Conservation (phyloP, 2,113 vertebrate genomes). For the Thalassoma bifasciatum region DNA sequence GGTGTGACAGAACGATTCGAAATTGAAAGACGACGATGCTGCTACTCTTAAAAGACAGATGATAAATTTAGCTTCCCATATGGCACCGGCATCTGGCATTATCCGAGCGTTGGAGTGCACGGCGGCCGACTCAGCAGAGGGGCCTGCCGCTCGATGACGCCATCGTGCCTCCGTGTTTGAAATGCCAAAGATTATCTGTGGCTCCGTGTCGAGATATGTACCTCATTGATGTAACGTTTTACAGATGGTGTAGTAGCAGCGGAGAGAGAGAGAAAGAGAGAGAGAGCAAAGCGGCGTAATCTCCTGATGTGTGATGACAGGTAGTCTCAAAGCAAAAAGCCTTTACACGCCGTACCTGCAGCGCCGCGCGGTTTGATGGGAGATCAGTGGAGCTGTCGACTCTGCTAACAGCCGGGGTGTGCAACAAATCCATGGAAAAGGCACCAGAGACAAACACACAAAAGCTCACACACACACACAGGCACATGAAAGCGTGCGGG, state of each 20-base stretch:
- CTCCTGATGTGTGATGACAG: constrained; percentile 80
- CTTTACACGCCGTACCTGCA: constrained; percentile 76
- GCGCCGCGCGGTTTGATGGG: constrained; percentile 69
- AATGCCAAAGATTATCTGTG: constrained; percentile 69
- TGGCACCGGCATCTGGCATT: constrained; percentile 62
- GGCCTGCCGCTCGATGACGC: constrained; percentile 49
- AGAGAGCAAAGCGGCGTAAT: constrained; percentile 66
- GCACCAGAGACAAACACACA: constrained; percentile 53
- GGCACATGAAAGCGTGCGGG: constrained; percentile 51
- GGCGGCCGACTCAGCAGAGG: constrained; percentile 39
- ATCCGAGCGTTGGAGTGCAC: constrained; percentile 33
- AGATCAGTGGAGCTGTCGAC: constrained; percentile 80
- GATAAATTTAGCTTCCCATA: constrained; percentile 73
- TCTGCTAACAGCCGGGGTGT: constrained; percentile 67
- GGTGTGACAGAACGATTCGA: constrained; percentile 48
- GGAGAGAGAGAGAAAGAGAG: constrained; percentile 14
- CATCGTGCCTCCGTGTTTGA: constrained; percentile 59
- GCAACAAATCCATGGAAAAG: constrained; percentile 61
- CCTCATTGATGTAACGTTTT: constrained; percentile 74
- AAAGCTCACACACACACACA: constrained; percentile 50
- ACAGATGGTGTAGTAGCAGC: constrained; percentile 73
- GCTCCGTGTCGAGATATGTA: constrained; percentile 63
- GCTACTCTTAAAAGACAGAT: constrained; percentile 65
- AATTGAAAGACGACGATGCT: constrained; percentile 37
- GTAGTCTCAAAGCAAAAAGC: constrained; percentile 79